Conservation (phyloP, 2,888 invertebrate genomes). For the Eupithecia tripunctaria region DNA sequence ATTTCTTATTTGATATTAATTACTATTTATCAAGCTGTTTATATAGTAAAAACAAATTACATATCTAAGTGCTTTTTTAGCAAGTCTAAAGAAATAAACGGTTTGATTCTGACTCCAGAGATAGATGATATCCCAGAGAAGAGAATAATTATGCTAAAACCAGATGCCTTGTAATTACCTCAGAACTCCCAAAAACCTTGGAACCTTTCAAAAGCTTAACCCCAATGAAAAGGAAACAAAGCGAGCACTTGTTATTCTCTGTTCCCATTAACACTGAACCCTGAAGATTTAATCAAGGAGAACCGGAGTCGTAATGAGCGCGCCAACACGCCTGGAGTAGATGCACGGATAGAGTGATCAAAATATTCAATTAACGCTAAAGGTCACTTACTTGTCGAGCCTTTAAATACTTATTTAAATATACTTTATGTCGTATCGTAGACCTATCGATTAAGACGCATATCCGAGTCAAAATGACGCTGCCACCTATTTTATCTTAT, state of each 20-base stretch:
- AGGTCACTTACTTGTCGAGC: conserved; percentile 41
- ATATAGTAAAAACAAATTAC: no score
- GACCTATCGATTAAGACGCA: no score
- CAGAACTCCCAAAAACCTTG: neutral
- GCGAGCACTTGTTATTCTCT: neutral
- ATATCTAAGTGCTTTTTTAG: no score
- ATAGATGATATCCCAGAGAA: no score
- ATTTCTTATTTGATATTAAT: no score
- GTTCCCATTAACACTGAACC: neutral
- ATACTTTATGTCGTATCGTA: no score
- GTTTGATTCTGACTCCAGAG: no score
- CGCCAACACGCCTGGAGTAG: conserved; percentile 27
- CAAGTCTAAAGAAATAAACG: no score
- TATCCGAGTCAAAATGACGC: no score
- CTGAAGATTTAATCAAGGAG: conserved; percentile 32
- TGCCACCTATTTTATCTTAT: no score
- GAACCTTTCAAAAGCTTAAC: neutral
- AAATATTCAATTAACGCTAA: conserved; percentile 43
- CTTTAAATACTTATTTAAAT: neutral
- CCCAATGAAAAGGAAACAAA: neutral
- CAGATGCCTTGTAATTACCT: neutral
- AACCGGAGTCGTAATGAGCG: conserved; percentile 20
- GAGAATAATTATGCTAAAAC: no score
- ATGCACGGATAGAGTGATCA: conserved; percentile 28
- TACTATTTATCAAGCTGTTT: no score